phyloP scores from a whole-genome alignment of 1,140 invertebrate genomes.

The Belonocnema kinseyi region DNA sequence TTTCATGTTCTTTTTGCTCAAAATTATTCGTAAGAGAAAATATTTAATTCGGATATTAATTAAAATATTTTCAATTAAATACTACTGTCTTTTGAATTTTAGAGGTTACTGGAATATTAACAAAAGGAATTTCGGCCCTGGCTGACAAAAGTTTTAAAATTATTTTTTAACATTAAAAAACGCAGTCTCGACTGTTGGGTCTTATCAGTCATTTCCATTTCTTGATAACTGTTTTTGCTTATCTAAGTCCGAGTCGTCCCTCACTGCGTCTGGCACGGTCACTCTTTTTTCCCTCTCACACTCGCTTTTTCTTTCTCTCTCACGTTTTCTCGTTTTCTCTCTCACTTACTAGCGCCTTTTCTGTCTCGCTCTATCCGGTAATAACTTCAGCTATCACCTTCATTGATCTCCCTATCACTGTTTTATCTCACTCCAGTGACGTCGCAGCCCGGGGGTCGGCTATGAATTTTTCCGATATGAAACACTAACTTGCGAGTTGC shows the following conservation, averaged over 20 bases:
- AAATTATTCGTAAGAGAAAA: too few species aligned
- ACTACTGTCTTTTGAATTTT: background rate
- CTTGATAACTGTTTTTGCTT: slow-evolving; percentile 76
- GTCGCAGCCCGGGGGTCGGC: slow-evolving; percentile 62
- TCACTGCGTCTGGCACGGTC: slow-evolving; percentile 26
- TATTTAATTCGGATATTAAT: too few species aligned
- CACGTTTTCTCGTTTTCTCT: slow-evolving; percentile 44
- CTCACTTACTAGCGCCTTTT: slow-evolving; percentile 54
- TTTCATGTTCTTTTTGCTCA: too few species aligned
- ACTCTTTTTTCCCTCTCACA: slow-evolving; percentile 12
- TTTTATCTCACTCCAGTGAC: slow-evolving; percentile 74
- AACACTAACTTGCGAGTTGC: slow-evolving; percentile 8
- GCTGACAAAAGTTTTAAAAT: slow-evolving; percentile 42
- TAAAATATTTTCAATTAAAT: too few species aligned
- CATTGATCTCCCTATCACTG: slow-evolving; percentile 76
- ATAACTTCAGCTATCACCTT: slow-evolving; percentile 75
- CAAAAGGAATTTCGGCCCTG: background rate
- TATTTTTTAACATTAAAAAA: slow-evolving; percentile 51
- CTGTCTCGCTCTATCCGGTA: slow-evolving; percentile 74
- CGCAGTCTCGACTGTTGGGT: slow-evolving; percentile 39
- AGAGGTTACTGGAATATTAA: background rate
- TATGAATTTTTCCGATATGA: slow-evolving; percentile 19
- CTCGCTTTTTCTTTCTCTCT: slow-evolving; percentile 18
- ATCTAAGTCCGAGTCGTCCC: slow-evolving; percentile 66
- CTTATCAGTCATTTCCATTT: slow-evolving; percentile 77